phyloP scores from a whole-genome alignment of 2,113 vertebrate species.

The Pterocles burchelli region DNA sequence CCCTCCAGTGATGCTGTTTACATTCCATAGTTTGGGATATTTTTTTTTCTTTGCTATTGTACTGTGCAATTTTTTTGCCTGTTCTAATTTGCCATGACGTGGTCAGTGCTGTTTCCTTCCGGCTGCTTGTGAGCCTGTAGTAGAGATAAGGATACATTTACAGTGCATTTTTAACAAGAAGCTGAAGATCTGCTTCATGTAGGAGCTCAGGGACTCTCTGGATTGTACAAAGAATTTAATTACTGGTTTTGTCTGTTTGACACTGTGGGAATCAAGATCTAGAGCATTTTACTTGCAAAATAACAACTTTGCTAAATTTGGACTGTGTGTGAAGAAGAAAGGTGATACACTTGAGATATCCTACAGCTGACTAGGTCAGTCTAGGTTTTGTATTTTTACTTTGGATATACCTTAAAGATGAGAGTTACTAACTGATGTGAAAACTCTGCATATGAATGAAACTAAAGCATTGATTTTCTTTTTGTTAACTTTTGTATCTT shows the following conservation, averaged over 20 bases:
- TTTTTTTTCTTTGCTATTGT: slow-evolving; percentile 68
- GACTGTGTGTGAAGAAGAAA: background rate
- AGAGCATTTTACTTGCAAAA: background rate
- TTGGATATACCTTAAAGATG: background rate
- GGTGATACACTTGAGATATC: background rate
- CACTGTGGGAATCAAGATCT: background rate
- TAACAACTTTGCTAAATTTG: background rate
- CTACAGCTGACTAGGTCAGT: background rate
- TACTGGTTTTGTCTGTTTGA: background rate
- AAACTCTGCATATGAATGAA: background rate
- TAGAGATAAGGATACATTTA: slow-evolving; percentile 79
- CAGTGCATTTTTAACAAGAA: slow-evolving; percentile 43
- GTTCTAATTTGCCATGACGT: slow-evolving; percentile 84
- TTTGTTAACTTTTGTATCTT: background rate
- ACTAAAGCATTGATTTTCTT: background rate
- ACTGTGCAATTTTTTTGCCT: slow-evolving; percentile 76
- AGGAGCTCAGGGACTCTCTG: background rate
- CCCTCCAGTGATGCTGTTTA: slow-evolving; percentile 48
- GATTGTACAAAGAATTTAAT: background rate
- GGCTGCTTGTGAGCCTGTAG: slow-evolving; percentile 74
- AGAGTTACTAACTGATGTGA: background rate
- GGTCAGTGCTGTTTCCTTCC: slow-evolving; percentile 85
- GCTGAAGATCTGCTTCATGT: slow-evolving; percentile 34
- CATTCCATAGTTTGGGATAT: slow-evolving; percentile 41
- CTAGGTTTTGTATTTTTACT: background rate